Percentiles rank a stretch among this genome's conserved stretches.
Conservation (phyloP, 2,888 invertebrate genomes). For the Platycheirus rosarum region DNA sequence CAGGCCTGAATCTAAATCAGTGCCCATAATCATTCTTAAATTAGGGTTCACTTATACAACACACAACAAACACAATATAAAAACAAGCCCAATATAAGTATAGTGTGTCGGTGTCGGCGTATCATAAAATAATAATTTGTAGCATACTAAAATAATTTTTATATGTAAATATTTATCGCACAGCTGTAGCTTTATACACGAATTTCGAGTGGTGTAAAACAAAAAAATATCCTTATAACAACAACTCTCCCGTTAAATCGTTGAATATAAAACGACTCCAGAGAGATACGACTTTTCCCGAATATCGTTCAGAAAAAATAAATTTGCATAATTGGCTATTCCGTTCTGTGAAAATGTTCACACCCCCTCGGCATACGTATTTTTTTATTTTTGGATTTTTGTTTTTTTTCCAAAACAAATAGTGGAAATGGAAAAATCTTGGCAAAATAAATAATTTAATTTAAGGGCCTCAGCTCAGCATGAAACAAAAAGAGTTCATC, state of each 20-base stretch:
- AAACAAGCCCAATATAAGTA: not conserved
- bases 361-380: constrained; percentile 1
- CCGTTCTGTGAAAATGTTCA: constrained; percentile 29
- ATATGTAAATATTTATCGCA: constrained; percentile 59
- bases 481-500: constrained; percentile 41
- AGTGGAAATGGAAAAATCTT: constrained; percentile 23
- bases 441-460: constrained; percentile 50
- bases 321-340: constrained; percentile 69
- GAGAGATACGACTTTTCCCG: constrained; percentile 43
- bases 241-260: constrained; percentile 4
- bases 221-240: not conserved
- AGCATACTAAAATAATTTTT: constrained; percentile 47
- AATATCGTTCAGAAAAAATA: constrained; percentile 38
- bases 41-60: constrained; percentile 7
- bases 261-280: constrained; percentile 31
- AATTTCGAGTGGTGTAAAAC: constrained; percentile 11
- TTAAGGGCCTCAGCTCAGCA: constrained; percentile 39
- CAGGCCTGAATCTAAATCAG: not conserved
- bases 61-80: constrained; percentile 22
- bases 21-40: constrained; percentile 10
- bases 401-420: not conserved
- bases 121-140: constrained; percentile 29
- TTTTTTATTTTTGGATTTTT: not conserved
- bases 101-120: not conserved
- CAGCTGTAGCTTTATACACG: constrained; percentile 44